Conservation (phyloP, 2,113 vertebrate species). For the Prunella fulvescens region DNA sequence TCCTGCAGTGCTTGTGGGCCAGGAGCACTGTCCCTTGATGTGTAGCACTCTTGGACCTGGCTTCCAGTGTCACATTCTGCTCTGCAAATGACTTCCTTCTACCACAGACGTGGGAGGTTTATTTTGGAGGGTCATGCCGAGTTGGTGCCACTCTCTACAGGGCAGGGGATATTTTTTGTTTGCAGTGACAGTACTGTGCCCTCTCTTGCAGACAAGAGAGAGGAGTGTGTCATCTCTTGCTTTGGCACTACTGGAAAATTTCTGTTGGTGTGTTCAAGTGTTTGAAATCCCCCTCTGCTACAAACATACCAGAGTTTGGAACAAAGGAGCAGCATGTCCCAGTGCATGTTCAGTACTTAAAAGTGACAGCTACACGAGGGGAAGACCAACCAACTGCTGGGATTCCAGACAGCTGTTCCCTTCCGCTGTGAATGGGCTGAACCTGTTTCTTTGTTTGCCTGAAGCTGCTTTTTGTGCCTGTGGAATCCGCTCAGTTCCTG, state of each 20-base stretch:
- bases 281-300: background rate
- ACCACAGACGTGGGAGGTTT: fast-evolving
- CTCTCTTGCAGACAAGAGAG: background rate
- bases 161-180: background rate
- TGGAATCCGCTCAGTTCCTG: background rate
- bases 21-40: fast-evolving
- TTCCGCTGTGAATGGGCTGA: background rate
- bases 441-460: background rate
- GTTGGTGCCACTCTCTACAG: background rate
- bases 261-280: background rate
- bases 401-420: background rate
- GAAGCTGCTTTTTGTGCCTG: background rate
- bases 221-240: too few relatives aligned
- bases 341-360: background rate
- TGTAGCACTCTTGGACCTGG: background rate
- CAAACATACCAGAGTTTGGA: background rate
- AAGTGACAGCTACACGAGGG: background rate
- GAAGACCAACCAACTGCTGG: background rate
- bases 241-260: background rate
- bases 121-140: background rate
- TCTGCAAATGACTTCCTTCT: fast-evolving
- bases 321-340: background rate
- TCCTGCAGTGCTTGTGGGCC: fast-evolving
- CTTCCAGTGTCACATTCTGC: background rate
- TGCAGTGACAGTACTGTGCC: background rate